Conservation (phyloP, 2,888 invertebrate species). For the Girardia tigrina region DNA sequence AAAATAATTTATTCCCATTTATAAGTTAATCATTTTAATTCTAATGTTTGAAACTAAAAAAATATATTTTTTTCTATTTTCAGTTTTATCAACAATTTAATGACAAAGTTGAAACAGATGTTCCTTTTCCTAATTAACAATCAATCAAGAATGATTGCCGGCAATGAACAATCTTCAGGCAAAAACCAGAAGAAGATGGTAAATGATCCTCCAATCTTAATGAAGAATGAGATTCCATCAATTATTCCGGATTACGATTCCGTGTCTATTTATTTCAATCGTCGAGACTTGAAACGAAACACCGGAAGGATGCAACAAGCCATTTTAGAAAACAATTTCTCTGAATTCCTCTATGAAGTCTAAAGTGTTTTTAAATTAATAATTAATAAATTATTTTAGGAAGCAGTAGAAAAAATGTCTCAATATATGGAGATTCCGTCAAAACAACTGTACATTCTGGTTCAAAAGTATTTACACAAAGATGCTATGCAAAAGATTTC, state of each 20-base stretch:
- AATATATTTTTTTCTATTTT: no score
- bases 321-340: background rate
- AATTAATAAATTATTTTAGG: background rate
- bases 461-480: background rate
- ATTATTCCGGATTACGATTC: background rate
- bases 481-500: background rate
- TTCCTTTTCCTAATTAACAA: background rate
- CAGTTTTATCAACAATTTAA: background rate
- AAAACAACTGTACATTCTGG: conserved; percentile 3
- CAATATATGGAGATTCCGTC: background rate
- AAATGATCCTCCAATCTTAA: background rate
- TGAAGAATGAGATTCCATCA: background rate
- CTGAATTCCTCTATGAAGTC: background rate
- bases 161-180: background rate
- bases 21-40: no score
- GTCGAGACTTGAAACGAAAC: background rate
- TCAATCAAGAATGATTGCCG: background rate
- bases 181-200: background rate
- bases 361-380: background rate
- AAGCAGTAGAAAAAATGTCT: background rate
- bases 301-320: background rate
- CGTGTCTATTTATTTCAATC: background rate
- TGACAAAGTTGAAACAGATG: background rate
- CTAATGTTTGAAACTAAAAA: no score
- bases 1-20: no score